phyloP scores from a whole-genome alignment of 2,888 invertebrate species.

The Lysandra bellargus region DNA sequence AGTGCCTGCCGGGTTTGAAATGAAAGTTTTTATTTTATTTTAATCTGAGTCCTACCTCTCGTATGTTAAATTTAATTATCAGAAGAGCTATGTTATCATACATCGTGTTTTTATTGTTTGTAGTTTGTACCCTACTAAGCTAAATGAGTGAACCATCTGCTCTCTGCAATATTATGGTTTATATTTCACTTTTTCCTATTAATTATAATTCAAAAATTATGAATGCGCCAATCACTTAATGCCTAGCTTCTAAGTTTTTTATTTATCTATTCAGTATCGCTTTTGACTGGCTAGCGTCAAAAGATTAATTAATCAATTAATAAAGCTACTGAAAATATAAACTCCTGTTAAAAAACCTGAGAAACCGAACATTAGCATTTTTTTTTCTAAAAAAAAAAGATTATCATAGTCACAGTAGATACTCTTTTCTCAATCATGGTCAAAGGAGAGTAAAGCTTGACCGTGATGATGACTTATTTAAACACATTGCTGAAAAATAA shows the following conservation, averaged over 20 bases:
- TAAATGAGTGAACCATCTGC: not conserved
- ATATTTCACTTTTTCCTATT: not conserved
- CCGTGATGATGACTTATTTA: not conserved
- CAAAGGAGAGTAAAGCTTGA: not conserved
- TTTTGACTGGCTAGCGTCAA: too few species aligned
- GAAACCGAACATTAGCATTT: too few species aligned
- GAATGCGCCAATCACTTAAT: too few species aligned
- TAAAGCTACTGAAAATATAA: too few species aligned
- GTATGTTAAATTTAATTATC: conserved; percentile 5
- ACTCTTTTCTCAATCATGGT: not conserved
- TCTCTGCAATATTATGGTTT: not conserved
- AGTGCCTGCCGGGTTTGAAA: conserved; percentile 52
- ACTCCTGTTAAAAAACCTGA: too few species aligned
- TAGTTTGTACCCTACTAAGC: not conserved
- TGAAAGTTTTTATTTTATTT: conserved; percentile 54
- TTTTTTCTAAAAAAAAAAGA: too few species aligned
- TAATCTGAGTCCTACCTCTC: conserved; percentile 33
- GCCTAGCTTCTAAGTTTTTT: too few species aligned
- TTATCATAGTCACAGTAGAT: not conserved
- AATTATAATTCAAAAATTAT: too few species aligned
- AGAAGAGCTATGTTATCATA: not conserved
- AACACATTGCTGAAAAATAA: not conserved
- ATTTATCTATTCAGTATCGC: too few species aligned
- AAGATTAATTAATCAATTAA: too few species aligned
- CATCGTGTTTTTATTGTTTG: not conserved